Evolutionary conservation across 2,113 vertebrate species (phyloP).

Genomic region (Ranitomeya variabilis): DNA sequence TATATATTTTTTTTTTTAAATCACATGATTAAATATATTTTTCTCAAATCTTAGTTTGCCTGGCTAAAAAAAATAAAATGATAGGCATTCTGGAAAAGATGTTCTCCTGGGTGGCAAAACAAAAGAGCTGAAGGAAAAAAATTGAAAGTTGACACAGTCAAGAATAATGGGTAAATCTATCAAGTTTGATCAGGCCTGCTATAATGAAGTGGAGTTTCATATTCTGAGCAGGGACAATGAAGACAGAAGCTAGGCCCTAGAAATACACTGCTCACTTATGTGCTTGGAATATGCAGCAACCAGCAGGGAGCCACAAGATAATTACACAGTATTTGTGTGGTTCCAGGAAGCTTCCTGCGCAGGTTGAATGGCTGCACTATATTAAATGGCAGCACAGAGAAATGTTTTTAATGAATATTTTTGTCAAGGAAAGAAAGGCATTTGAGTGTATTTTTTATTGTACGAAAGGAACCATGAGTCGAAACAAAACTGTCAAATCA

Average conservation of each 20-base stretch:
- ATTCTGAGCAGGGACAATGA: constrained; percentile 87
- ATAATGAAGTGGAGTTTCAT: constrained; percentile 88
- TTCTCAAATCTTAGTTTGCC: constrained; percentile 76
- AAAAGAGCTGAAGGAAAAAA: constrained; percentile 73
- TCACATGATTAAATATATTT: constrained; percentile 78
- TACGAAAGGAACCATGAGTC: constrained; percentile 72
- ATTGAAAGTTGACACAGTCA: constrained; percentile 84
- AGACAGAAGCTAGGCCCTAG: constrained; percentile 82
- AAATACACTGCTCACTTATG: constrained; percentile 81
- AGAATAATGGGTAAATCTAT: constrained; percentile 93
- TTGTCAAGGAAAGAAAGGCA: constrained; percentile 84
- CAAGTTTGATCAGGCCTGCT: constrained; percentile 91
- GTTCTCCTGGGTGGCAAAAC: constrained; percentile 81
- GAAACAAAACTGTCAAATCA: constrained; percentile 81
- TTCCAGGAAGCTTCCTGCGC: constrained; percentile 83
- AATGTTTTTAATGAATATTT: constrained; percentile 93
- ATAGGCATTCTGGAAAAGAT: constrained; percentile 74
- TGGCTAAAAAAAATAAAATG: constrained; percentile 61
- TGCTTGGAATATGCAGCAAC: constrained; percentile 86
- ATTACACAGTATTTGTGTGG: constrained; percentile 93
- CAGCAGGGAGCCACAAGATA: constrained; percentile 87
- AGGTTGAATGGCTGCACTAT: constrained; percentile 84
- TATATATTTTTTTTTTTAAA: constrained; percentile 72
- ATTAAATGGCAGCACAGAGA: constrained; percentile 86
- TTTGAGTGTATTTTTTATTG: constrained; percentile 81